Percentiles rank a stretch among this genome's conserved stretches.
These are phyloP conservation scores for Epinephelus lanceolatus DNA, from an alignment of 2,113 vertebrate genomes.

Conservation along the genomic window DNA sequence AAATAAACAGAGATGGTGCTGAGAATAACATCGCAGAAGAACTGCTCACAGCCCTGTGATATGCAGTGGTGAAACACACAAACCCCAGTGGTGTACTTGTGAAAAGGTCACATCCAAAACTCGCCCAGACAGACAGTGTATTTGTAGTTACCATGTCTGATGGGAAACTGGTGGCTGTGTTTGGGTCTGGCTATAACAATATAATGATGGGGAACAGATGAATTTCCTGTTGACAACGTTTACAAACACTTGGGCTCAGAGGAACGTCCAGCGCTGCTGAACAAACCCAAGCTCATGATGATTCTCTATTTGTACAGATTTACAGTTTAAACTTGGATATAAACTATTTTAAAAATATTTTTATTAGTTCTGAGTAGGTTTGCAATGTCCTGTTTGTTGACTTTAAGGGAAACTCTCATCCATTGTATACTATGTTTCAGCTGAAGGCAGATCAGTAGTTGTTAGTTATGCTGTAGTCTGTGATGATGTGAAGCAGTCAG, in stretches of 20 bases:
- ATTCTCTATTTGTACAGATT: slow-evolving; percentile 56
- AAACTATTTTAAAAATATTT: background rate
- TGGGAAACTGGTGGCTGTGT: slow-evolving; percentile 67
- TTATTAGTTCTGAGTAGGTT: background rate
- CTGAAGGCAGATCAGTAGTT: slow-evolving; percentile 5
- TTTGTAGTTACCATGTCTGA: slow-evolving; percentile 93
- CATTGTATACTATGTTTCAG: slow-evolving; percentile 61
- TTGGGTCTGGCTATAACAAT: too few relatives aligned
- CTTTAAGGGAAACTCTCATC: background rate
- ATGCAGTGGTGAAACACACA: slow-evolving; percentile 74
- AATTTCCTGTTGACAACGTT: slow-evolving; percentile 80
- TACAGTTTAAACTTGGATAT: slow-evolving; percentile 66
- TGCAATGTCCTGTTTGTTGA: background rate
- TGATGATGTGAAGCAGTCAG: background rate
- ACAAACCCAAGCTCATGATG: slow-evolving; percentile 92
- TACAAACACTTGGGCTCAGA: slow-evolving; percentile 82
- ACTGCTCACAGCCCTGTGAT: slow-evolving; percentile 80
- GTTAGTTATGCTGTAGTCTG: slow-evolving; percentile 14
- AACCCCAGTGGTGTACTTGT: slow-evolving; percentile 77
- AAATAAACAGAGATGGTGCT: slow-evolving; percentile 70
- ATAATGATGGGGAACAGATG: slow-evolving; percentile 54
- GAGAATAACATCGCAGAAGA: slow-evolving; percentile 80
- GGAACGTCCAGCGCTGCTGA: slow-evolving; percentile 78
- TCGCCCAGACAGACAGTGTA: slow-evolving; percentile 87
- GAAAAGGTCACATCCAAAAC: slow-evolving; percentile 80